Evolutionary conservation across 2,797 vertebrate genomes (phyloP).

Genomic region (Sebastes steindachneri): DNA sequence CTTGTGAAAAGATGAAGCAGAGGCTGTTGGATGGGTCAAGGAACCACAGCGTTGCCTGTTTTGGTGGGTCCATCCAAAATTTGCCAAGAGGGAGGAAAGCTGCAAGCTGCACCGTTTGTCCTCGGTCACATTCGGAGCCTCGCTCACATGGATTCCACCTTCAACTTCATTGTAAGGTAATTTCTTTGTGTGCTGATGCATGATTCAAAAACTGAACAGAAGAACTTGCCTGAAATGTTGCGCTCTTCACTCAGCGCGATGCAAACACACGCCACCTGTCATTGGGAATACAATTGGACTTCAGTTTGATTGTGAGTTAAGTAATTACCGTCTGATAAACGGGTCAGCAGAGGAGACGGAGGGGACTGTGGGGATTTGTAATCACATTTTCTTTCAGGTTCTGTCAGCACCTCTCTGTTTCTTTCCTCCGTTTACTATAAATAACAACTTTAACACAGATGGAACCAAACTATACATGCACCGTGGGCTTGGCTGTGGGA

Average conservation of each 20-base stretch:
- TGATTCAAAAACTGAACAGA: background rate
- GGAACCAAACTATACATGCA: background rate
- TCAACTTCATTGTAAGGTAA: slow-evolving; percentile 1
- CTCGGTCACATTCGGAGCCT: background rate
- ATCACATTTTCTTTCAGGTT: slow-evolving; percentile 20
- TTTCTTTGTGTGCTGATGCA: background rate
- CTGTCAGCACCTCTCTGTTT: slow-evolving; percentile 19
- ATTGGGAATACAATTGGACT: background rate
- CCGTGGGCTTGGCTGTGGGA: background rate
- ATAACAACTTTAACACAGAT: background rate
- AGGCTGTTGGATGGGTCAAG: background rate
- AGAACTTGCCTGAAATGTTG: background rate
- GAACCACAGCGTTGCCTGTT: background rate
- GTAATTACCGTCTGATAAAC: slow-evolving; percentile 19
- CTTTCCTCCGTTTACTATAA: background rate
- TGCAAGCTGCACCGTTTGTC: background rate
- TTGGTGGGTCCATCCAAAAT: background rate
- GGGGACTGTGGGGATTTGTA: slow-evolving; percentile 8
- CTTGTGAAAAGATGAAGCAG: background rate
- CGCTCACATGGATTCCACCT: background rate
- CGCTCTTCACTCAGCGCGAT: background rate
- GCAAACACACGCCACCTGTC: background rate
- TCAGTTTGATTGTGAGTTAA: slow-evolving; percentile 3
- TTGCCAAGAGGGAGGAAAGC: background rate
- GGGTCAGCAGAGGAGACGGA: slow-evolving; percentile 6